A percentile compares a stretch with the other conserved stretches of the same genome.
Evolutionary conservation across 37 sponge, comb jelly and placozoan genomes (phyloP).

Genomic region (Beroe forskalii): DNA sequence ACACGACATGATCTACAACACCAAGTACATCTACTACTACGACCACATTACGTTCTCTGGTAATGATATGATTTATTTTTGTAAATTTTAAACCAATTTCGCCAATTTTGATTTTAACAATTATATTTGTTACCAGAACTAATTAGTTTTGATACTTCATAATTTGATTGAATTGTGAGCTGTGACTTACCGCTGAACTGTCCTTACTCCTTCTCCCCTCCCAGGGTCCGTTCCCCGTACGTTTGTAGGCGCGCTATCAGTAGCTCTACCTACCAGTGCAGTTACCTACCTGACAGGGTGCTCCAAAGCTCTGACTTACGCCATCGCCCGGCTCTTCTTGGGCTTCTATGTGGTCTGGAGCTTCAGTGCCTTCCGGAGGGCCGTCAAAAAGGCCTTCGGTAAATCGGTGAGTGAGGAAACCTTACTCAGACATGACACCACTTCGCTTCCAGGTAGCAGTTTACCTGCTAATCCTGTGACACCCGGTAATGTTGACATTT

Average conservation of each 20-base stretch:
- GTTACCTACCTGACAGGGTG: slow-evolving; percentile 31
- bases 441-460: too few relatives aligned
- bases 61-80: slow-evolving; percentile 79
- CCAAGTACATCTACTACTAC: slow-evolving; percentile 76
- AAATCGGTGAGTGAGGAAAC: slow-evolving; percentile 44
- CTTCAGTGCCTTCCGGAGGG: slow-evolving; percentile 70
- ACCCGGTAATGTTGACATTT: too few relatives aligned
- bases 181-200: too few relatives aligned
- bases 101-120: background rate
- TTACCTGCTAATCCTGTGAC: too few relatives aligned
- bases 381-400: slow-evolving; percentile 72
- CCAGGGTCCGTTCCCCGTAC: background rate
- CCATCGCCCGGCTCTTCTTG: slow-evolving; percentile 72
- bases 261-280: slow-evolving; percentile 40
- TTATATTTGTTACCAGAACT: background rate
- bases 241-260: slow-evolving; percentile 60
- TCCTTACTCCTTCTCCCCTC: background rate
- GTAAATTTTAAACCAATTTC: slow-evolving; percentile 90
- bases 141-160: background rate
- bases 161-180: too few relatives aligned
- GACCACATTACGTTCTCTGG: slow-evolving; percentile 41
- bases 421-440: too few relatives aligned
- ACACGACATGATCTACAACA: slow-evolving; percentile 91
- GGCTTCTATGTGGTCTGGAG: slow-evolving; percentile 75
- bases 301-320: slow-evolving; percentile 40